These are phyloP conservation scores for Cyanocitta stelleri DNA, from an alignment of 2,113 vertebrate genomes.

Conservation along the genomic window DNA sequence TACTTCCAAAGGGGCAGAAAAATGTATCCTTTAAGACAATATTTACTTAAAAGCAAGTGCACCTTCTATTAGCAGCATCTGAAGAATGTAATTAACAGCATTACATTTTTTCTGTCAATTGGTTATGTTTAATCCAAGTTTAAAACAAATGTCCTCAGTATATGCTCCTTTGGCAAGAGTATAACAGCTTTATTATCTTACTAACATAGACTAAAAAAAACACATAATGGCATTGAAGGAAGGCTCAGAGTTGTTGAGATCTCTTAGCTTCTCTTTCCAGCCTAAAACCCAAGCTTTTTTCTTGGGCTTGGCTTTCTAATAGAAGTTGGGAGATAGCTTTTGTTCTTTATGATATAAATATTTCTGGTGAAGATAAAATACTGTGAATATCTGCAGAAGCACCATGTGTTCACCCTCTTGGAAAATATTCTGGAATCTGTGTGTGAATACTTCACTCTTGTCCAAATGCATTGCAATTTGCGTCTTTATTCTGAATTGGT, in stretches of 20 bases:
- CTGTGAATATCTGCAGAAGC: neutral
- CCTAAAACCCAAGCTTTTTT: neutral
- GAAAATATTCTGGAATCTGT: neutral
- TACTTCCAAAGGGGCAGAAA: neutral
- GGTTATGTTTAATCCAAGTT: neutral
- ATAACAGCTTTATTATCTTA: conserved; percentile 8
- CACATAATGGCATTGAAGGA: neutral
- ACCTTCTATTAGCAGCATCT: conserved; percentile 8
- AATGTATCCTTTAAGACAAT: neutral
- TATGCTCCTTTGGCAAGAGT: neutral
- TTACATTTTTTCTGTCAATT: neutral
- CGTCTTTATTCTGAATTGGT: neutral
- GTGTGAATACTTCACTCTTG: neutral
- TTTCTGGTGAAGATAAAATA: conserved; percentile 16
- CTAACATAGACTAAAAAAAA: neutral
- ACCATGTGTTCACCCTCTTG: neutral
- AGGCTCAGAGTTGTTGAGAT: neutral
- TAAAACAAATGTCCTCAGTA: conserved; percentile 19
- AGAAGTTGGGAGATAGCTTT: neutral
- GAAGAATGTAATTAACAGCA: conserved; percentile 1
- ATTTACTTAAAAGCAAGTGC: conserved; percentile 10
- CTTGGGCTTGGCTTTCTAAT: neutral
- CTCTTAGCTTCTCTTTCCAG: neutral
- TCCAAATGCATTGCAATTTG: neutral
- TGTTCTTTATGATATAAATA: neutral